Conservation (phyloP, 2,113 vertebrate species). For the Nematolebias whitei region DNA sequence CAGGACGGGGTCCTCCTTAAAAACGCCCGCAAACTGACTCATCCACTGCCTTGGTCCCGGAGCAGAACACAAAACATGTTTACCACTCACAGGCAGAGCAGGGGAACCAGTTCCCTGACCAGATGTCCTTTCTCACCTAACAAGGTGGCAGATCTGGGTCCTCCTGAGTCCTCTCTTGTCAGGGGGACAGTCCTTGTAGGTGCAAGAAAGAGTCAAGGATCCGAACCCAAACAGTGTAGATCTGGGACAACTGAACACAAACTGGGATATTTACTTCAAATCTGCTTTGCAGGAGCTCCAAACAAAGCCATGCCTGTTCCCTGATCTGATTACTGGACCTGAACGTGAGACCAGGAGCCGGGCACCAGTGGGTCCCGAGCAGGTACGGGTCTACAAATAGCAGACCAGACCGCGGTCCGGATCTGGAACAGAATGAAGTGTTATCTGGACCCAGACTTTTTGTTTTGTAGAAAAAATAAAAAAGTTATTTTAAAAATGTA, state of each 20-base stretch:
- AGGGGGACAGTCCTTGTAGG: constrained; percentile 78
- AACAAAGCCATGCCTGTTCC: constrained; percentile 68
- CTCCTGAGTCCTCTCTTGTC: constrained; percentile 75
- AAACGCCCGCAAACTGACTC: constrained; percentile 80
- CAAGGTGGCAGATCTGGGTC: constrained; percentile 78
- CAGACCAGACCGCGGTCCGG: no score
- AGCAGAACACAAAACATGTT: constrained; percentile 59
- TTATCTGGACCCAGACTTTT: no score
- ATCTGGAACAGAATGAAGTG: no score
- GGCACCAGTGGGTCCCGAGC: constrained; percentile 16
- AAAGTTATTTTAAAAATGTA: no score
- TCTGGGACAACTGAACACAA: constrained; percentile 1
- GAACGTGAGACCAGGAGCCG: constrained; percentile 53
- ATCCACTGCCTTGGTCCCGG: constrained; percentile 85
- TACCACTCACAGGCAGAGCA: constrained; percentile 52
- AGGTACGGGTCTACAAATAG: not conserved
- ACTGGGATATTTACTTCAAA: constrained; percentile 34
- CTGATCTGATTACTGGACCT: constrained; percentile 60
- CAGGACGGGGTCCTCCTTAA: constrained; percentile 83
- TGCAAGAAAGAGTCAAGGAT: constrained; percentile 76
- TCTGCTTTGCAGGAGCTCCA: constrained; percentile 41
- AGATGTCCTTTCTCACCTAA: constrained; percentile 73
- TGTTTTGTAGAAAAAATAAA: no score
- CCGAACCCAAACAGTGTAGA: not conserved
- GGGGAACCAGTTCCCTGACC: constrained; percentile 29